Base-by-base conservation (phyloP, 2,888 invertebrate genomes). In the Ophion slaviceki region DNA sequence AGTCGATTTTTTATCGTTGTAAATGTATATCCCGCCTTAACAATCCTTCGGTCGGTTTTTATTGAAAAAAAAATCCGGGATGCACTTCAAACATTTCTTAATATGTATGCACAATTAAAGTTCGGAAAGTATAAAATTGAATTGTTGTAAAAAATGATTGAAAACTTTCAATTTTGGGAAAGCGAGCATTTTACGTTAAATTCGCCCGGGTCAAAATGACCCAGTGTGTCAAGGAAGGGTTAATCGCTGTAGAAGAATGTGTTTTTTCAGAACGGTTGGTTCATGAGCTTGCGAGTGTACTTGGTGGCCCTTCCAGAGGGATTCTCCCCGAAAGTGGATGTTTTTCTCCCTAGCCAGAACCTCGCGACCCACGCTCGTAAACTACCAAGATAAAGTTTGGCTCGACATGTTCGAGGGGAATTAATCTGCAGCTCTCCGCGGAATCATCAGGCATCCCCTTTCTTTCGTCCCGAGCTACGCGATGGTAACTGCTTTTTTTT, bases 361-460 rank as follows among this genome's bases (percentile, higher is more conserved):
- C 32, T 36, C 76, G 53, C 72, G 80, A 80, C 59, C 76, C 71
- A 20, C 24, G 72, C 32, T 77, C 61, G 53, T 68, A 57, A 66
- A 67, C 66, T 3, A 40, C 53, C 36, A 57, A 47, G 67, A 40
- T 61, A 17, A 77, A 76, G 67, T 80, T 80, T 45, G 47, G 45
- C 45, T 67, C 74, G 47, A 74, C 59, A n/a, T 62, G 77, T 77
- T 53, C 76, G 72, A 67, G 64, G 70, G 74, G 74, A 81, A 81
- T 84, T 84, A 81, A 84, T 84, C 77, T 74, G 53, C 68, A 78
- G 53, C 14, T 62, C 77, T 24, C 68, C 40, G 28, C 24, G 36
- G 62, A 32, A 84, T 62, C 77, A 28, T 74, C 74, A 62, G 57
- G 84, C 77, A 78, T 78, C 72, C 66, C 32, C 28, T 75, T 47